Conservation (phyloP, 1,140 invertebrate species). For the Drosophila santomea region DNA sequence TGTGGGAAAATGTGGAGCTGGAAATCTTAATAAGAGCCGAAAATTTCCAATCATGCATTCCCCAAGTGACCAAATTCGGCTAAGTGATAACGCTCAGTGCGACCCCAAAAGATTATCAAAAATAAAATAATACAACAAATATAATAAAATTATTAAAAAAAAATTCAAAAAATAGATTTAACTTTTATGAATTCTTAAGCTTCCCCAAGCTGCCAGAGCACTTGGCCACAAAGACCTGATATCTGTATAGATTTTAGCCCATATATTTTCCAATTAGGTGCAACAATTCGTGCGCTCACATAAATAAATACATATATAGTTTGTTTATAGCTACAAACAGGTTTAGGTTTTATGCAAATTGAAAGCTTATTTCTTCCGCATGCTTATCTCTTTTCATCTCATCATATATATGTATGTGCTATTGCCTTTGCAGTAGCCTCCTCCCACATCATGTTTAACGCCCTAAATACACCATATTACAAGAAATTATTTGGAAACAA, state of each 20-base stretch:
- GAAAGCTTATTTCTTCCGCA: constrained; percentile 42
- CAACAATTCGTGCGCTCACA: not conserved
- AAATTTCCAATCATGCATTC: constrained; percentile 10
- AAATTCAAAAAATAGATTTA: constrained; percentile 8
- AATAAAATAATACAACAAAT: not conserved
- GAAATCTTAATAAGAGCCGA: not conserved
- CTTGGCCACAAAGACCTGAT: not conserved
- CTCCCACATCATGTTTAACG: constrained; percentile 20
- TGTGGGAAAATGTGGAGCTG: not conserved
- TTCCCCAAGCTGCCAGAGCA: not conserved
- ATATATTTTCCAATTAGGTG: not conserved
- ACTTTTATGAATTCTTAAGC: not conserved
- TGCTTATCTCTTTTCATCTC: constrained; percentile 33
- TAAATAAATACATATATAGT: not conserved
- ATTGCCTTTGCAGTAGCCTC: not conserved
- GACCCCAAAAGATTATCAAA: constrained; percentile 7
- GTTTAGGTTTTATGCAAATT: constrained; percentile 44
- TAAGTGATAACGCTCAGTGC: constrained; percentile 9
- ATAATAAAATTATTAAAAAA: not conserved
- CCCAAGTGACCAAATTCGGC: not conserved
- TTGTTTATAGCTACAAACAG: constrained; percentile 20
- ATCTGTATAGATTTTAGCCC: not conserved
- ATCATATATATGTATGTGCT: constrained; percentile 10
- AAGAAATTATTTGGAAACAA: not conserved
- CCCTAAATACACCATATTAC: not conserved